Evolutionary conservation across 2,113 vertebrate genomes (phyloP).

Genomic region (Ginglymostoma cirratum): DNA sequence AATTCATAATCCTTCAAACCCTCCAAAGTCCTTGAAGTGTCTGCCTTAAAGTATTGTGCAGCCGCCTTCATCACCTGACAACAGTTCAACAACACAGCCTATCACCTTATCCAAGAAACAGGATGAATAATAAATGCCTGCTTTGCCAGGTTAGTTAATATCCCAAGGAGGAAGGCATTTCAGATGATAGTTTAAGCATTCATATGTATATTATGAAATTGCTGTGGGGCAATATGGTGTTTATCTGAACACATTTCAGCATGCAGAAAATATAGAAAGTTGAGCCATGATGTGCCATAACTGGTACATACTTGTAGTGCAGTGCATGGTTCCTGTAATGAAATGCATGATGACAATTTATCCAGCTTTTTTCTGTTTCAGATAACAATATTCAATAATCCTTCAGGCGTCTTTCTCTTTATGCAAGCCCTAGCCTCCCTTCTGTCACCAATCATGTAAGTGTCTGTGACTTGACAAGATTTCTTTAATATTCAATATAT

Average conservation of each 20-base stretch:
- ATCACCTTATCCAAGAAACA: background rate
- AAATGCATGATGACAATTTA: background rate
- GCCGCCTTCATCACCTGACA: background rate
- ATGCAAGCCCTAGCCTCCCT: slow-evolving; percentile 91
- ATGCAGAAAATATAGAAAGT: background rate
- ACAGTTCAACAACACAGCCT: background rate
- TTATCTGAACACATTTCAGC: background rate
- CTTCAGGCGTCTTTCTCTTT: slow-evolving; percentile 82
- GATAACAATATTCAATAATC: slow-evolving; percentile 78
- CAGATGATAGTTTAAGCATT: background rate
- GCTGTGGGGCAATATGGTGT: background rate
- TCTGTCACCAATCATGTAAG: slow-evolving; percentile 83
- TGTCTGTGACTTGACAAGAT: slow-evolving; percentile 41
- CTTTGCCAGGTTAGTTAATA: background rate
- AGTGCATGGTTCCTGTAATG: background rate
- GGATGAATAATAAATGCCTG: background rate
- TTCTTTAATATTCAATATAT: background rate
- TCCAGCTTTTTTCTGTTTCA: slow-evolving; percentile 50
- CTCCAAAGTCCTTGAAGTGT: background rate
- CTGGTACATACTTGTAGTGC: background rate
- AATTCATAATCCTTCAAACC: background rate
- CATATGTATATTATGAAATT: background rate
- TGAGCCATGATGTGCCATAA: background rate
- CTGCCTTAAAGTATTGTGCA: background rate
- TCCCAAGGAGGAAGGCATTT: background rate